Evolutionary conservation across 2,888 invertebrate genomes (phyloP), one percentile per base, ranked within the genome.

Genomic region (Hirtodrosophila trivittata): DNA sequence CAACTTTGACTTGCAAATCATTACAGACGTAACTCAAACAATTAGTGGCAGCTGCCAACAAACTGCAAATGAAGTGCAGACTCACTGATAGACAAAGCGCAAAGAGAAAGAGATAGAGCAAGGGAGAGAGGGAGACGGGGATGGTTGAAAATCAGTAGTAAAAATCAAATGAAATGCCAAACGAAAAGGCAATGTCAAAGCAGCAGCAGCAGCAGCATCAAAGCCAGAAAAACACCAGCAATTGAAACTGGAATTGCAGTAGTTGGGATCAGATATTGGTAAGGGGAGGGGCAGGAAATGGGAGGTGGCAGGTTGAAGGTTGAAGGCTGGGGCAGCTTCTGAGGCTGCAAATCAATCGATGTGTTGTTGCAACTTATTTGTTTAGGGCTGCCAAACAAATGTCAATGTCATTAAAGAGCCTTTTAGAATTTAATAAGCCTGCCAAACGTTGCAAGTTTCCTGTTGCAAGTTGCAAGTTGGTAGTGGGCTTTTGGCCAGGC

Each of bases 1-100:
- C 46, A 83, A 84, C 81, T 81, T 81, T 81, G 80, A 84, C 80
- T 81, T 84, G 80, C 80, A 81, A 81, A 81, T 81, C 84, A 81
- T 81, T 81, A 81, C 85, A 82, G 76, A 82, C 81, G 76, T 76
- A 82, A 78, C 76, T 84, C 85, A 81, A 81, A 85, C 85, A 81
- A 81, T 84, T 81, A 81, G 85, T 85, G 83, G 76, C 78, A 78
- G 75, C 76, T 82, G 71, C 60, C 85, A 74, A 42, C 71, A 74
- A 66, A 65, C 80, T 77, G 75, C 54, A 75, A 83, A 80, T 65
- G 75, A 75, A 80, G 59, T 64, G 33, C 54, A 42, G 63, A 47
- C 39, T 37, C n/a, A 13, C 9, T 18, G 13, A 41, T 25, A 41
- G 1, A 45, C 35, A 33, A 10, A 12, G 12, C 21, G 41, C n/a